Evolutionary conservation across 2,888 invertebrate species (phyloP).

Genomic region (Drosophila maculinotata): DNA sequence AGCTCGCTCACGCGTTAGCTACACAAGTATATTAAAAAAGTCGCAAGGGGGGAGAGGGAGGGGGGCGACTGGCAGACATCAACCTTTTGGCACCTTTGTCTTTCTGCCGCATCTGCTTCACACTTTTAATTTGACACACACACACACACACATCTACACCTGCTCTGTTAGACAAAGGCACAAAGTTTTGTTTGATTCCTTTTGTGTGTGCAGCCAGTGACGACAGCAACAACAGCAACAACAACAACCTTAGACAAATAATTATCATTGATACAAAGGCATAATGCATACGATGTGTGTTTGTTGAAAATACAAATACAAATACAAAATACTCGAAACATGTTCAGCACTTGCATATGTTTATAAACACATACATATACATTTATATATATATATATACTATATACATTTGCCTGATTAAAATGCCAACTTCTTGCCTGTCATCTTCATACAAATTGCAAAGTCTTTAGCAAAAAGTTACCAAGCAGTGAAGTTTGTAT

Average conservation of each 20-base stretch:
- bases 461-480: no score
- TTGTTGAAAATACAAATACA: constrained; percentile 26
- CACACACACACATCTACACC: constrained; percentile 11
- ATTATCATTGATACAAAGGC: constrained; percentile 80
- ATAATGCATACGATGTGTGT: constrained; percentile 40
- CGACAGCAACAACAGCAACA: constrained; percentile 27
- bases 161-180: constrained; percentile 65
- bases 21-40: constrained; percentile 75
- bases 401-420: constrained; percentile 62
- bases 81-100: constrained; percentile 80
- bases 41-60: neutral
- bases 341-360: constrained; percentile 38
- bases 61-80: constrained; percentile 27
- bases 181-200: constrained; percentile 81
- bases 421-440: constrained; percentile 27
- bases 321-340: constrained; percentile 18
- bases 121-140: constrained; percentile 81
- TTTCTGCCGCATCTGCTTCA: constrained; percentile 70
- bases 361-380: constrained; percentile 44
- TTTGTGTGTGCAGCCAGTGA: constrained; percentile 75
- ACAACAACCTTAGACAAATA: constrained; percentile 68
- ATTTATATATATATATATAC: constrained; percentile 31
- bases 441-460: neutral
- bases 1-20: constrained; percentile 50
- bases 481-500: neutral